Evolutionary conservation across 2,888 invertebrate species (phyloP).

Genomic region (Hybos culiciformis): DNA sequence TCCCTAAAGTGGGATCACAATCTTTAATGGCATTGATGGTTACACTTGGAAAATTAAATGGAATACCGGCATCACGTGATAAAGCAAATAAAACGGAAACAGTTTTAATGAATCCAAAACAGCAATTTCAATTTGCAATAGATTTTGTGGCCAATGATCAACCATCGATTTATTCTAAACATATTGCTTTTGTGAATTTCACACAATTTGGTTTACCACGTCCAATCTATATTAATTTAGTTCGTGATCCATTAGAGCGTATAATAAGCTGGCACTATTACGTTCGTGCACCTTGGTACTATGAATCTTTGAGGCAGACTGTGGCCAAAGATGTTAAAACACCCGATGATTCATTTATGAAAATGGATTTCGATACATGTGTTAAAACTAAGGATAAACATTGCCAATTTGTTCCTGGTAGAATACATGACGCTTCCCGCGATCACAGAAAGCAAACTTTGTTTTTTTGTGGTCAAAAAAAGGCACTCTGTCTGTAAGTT

Average conservation of each 20-base stretch:
- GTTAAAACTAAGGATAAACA: constrained; percentile 64
- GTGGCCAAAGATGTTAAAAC: constrained; percentile 23
- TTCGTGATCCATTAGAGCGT: constrained; percentile 78
- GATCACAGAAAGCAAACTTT: constrained; percentile 75
- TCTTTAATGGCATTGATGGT: constrained; percentile 73
- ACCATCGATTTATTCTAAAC: constrained; percentile 74
- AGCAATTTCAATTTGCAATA: constrained; percentile 58
- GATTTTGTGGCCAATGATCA: constrained; percentile 58
- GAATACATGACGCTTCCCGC: constrained; percentile 64
- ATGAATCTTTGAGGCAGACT: constrained; percentile 66
- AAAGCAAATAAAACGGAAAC: constrained; percentile 71
- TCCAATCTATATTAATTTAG: constrained; percentile 80
- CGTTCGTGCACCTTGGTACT: constrained; percentile 80
- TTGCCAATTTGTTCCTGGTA: constrained; percentile 66
- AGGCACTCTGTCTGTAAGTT: constrained; percentile 60
- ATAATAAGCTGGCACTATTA: constrained; percentile 89
- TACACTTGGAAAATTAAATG: constrained; percentile 39
- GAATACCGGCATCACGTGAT: constrained; percentile 45
- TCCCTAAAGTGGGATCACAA: constrained; percentile 82
- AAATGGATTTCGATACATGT: constrained; percentile 79
- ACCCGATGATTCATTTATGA: constrained; percentile 47
- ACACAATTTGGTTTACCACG: constrained; percentile 62
- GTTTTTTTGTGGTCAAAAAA: constrained; percentile 82
- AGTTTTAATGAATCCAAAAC: constrained; percentile 56
- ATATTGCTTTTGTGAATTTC: constrained; percentile 79